Conservation (phyloP, 1,140 invertebrate genomes). For the Microplitis mediator region DNA sequence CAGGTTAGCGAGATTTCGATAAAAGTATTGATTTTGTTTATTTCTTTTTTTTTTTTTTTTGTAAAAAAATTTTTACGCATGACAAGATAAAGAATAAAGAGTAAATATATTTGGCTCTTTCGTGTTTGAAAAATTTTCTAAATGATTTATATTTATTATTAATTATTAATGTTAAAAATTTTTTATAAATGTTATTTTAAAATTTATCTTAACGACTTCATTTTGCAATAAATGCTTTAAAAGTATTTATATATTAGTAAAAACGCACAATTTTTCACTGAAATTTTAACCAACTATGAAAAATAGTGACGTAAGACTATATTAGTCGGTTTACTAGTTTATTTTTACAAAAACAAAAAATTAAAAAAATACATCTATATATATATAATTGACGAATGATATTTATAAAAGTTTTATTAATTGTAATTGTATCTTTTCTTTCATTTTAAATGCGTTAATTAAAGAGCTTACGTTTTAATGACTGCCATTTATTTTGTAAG, state of each 20-base stretch:
- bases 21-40: constrained; percentile 29
- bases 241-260: no score
- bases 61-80: neutral
- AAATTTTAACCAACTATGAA: no score
- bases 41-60: constrained; percentile 26
- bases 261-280: no score
- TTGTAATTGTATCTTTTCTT: constrained; percentile 19
- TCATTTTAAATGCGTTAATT: constrained; percentile 39
- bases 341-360: neutral
- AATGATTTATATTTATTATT: no score
- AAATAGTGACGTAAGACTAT: no score
- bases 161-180: no score
- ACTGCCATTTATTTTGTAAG: constrained; percentile 58
- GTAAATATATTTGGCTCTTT: no score
- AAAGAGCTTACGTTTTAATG: constrained; percentile 46
- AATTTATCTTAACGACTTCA: no score
- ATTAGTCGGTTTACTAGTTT: no score
- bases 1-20: constrained; percentile 48
- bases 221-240: no score
- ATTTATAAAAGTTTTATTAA: constrained; percentile 2
- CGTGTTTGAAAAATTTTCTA: no score
- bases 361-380: neutral
- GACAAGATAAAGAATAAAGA: neutral
- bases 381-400: neutral
- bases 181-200: no score